These are phyloP conservation scores for Taurulus bubalis DNA, from an alignment of 2,113 vertebrate species.

Conservation along the genomic window DNA sequence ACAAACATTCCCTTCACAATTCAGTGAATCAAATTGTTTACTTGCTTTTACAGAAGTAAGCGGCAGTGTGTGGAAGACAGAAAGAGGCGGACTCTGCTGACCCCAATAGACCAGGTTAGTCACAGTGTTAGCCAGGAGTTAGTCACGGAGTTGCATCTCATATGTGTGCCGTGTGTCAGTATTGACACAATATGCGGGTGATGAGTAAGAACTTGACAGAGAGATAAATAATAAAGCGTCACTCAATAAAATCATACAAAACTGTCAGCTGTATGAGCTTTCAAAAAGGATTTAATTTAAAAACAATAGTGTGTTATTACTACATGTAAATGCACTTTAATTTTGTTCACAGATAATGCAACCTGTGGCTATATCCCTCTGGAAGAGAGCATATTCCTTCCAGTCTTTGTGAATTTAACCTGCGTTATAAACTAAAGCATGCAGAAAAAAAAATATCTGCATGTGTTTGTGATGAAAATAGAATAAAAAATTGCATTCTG, in stretches of 20 bases:
- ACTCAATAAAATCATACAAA: background rate
- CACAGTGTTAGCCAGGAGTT: slow-evolving; percentile 5
- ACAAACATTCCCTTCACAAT: background rate
- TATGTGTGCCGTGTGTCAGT: background rate
- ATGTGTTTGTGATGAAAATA: background rate
- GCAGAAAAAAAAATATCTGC: background rate
- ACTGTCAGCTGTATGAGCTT: background rate
- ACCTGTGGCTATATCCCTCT: background rate
- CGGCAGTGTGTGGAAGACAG: background rate
- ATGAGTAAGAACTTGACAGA: slow-evolving; percentile 9
- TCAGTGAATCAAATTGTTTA: background rate
- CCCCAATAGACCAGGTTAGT: background rate
- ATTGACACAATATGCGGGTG: background rate
- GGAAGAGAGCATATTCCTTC: background rate
- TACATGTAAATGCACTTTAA: background rate
- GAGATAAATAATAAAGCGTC: background rate
- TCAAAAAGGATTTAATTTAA: background rate
- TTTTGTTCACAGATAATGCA: background rate
- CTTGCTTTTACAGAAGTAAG: background rate
- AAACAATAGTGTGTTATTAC: background rate
- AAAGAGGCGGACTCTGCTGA: background rate
- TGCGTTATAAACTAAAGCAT: background rate
- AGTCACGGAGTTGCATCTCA: background rate
- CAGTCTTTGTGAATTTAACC: background rate
- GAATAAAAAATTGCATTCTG: background rate